These are phyloP conservation scores for Chrysolina oricalcia DNA, from an alignment of 2,888 invertebrate species.

Conservation along the genomic window DNA sequence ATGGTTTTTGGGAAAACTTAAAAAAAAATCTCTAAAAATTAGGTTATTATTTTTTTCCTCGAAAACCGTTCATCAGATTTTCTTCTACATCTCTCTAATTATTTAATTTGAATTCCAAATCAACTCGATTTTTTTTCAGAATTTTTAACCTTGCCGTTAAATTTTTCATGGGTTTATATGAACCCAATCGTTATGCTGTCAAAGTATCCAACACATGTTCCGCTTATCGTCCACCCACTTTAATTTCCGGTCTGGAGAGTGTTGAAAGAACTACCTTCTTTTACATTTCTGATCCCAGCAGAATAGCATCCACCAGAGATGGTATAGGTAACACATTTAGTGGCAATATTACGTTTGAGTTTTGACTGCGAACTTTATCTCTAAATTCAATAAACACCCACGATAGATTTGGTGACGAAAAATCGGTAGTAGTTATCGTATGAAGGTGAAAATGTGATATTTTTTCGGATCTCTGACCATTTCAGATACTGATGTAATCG, in stretches of 20 bases:
- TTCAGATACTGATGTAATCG: too few relatives aligned
- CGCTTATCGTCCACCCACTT: conserved; percentile 8
- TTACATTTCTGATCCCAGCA: conserved; percentile 30
- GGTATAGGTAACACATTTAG: conserved; percentile 31
- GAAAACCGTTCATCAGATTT: too few relatives aligned
- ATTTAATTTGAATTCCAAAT: too few relatives aligned
- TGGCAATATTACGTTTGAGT: conserved; percentile 28
- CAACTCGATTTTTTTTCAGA: too few relatives aligned
- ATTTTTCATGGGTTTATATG: too few relatives aligned
- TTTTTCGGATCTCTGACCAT: too few relatives aligned
- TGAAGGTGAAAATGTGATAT: too few relatives aligned
- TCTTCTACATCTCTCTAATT: too few relatives aligned
- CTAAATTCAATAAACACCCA: conserved; percentile 28
- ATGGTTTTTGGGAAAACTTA: too few relatives aligned
- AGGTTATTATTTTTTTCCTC: too few relatives aligned
- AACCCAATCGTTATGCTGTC: background rate
- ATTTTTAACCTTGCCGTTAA: too few relatives aligned
- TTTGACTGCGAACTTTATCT: conserved; percentile 27
- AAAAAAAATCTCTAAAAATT: too few relatives aligned
- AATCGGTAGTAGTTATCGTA: background rate
- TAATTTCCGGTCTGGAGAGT: background rate
- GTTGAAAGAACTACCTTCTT: conserved; percentile 22
- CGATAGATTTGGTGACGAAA: background rate
- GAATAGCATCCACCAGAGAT: conserved; percentile 12
- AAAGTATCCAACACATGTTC: conserved; percentile 5